Evolutionary conservation across 2,113 vertebrate species (phyloP).

Genomic region (Motacilla alba): DNA sequence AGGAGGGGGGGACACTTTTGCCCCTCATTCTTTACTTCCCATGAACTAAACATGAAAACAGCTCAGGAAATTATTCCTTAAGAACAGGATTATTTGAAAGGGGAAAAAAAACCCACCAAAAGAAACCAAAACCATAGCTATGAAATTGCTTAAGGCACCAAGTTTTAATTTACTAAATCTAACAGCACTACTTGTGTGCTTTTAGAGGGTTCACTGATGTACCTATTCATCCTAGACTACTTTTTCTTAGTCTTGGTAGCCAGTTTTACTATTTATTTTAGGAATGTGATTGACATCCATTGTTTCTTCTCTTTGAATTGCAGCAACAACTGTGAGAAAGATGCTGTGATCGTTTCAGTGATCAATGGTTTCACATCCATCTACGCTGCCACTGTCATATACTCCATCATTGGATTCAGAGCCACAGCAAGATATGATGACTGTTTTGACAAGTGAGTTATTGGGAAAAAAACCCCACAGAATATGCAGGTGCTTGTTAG

Average conservation of each 20-base stretch:
- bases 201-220: background rate
- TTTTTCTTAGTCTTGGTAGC: background rate
- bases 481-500: background rate
- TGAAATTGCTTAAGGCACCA: background rate
- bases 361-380: slow-evolving; percentile 94
- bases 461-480: rapidly evolving
- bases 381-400: slow-evolving; percentile 91
- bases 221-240: background rate
- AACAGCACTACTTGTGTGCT: background rate
- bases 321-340: slow-evolving; percentile 95
- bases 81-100: background rate
- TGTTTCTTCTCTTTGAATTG: background rate
- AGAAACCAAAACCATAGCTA: background rate
- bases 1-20: background rate
- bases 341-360: slow-evolving; percentile 87
- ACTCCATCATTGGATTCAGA: slow-evolving; percentile 96
- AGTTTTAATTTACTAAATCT: background rate
- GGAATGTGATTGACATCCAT: background rate
- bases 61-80: background rate
- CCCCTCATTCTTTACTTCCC: background rate
- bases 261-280: background rate
- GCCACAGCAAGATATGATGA: slow-evolving; percentile 86
- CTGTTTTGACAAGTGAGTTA: slow-evolving; percentile 78
- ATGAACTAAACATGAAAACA: background rate
- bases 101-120: rapidly evolving